A percentile compares a stretch with the other conserved stretches of the same genome.
Evolutionary conservation across 2,113 vertebrate species (phyloP).

Genomic region (Todiramphus saurophagus): DNA sequence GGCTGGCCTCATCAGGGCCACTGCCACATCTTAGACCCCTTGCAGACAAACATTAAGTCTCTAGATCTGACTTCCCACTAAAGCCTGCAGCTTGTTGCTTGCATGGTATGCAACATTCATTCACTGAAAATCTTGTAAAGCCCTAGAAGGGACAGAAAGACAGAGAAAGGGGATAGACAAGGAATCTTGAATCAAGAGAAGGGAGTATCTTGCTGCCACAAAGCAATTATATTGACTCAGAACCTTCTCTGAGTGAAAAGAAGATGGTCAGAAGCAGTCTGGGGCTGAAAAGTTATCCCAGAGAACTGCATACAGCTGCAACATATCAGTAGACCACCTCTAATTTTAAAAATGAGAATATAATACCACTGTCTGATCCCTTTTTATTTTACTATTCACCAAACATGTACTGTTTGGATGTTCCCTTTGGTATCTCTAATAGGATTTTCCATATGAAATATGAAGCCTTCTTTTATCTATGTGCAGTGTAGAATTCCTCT

Average conservation of each 20-base stretch:
- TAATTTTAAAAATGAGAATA: background rate
- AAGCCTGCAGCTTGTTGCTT: background rate
- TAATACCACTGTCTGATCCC: background rate
- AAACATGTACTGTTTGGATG: background rate
- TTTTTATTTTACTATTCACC: background rate
- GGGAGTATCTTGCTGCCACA: background rate
- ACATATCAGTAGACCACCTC: background rate
- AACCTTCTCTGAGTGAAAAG: background rate
- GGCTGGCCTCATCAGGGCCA: background rate
- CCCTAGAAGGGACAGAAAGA: background rate
- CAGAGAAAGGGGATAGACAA: background rate
- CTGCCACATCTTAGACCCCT: background rate
- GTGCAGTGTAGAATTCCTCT: background rate
- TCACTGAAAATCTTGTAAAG: background rate
- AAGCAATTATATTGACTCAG: background rate
- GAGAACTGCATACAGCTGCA: background rate
- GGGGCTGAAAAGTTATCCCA: background rate
- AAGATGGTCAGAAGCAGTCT: background rate
- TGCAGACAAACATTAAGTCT: background rate
- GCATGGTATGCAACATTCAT: background rate
- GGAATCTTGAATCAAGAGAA: no score
- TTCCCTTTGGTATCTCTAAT: background rate
- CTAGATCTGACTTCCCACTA: background rate
- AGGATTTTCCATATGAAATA: background rate
- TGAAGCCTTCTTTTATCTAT: background rate